Conservation (phyloP, 2,113 vertebrate genomes). For the Cacatua alba region DNA sequence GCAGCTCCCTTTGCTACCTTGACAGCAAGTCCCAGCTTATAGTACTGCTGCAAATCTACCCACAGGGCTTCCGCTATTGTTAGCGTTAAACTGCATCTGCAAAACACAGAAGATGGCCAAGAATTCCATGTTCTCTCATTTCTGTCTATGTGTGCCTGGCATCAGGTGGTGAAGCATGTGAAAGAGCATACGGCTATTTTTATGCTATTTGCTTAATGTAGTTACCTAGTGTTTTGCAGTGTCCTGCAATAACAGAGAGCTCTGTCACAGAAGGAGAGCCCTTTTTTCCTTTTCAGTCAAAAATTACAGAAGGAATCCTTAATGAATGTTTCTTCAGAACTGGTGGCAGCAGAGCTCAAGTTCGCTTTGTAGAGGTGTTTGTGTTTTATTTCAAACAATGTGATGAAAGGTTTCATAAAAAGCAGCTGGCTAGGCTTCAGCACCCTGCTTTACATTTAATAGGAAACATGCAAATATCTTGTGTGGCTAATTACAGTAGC, state of each 20-base stretch:
- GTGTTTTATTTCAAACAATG: background rate
- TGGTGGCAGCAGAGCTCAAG: background rate
- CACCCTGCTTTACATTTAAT: background rate
- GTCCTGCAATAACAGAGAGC: background rate
- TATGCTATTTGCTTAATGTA: background rate
- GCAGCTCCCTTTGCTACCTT: background rate
- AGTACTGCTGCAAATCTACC: background rate
- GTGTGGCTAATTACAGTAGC: background rate
- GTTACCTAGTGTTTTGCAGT: background rate
- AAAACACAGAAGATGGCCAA: background rate
- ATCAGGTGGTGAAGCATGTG: background rate
- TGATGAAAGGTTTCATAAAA: background rate
- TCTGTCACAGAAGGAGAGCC: background rate
- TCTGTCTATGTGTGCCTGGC: background rate
- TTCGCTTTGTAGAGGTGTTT: background rate
- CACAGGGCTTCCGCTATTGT: background rate
- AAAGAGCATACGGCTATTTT: background rate
- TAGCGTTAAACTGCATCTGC: background rate
- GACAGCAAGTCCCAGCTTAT: background rate
- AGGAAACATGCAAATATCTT: background rate
- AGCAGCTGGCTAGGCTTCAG: background rate
- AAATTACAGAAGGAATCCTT: slow-evolving; percentile 32
- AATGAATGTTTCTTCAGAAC: background rate
- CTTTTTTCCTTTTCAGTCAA: background rate
- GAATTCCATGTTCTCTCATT: background rate